Conservation (phyloP, 2,113 vertebrate species). For the Pao palembangensis region DNA sequence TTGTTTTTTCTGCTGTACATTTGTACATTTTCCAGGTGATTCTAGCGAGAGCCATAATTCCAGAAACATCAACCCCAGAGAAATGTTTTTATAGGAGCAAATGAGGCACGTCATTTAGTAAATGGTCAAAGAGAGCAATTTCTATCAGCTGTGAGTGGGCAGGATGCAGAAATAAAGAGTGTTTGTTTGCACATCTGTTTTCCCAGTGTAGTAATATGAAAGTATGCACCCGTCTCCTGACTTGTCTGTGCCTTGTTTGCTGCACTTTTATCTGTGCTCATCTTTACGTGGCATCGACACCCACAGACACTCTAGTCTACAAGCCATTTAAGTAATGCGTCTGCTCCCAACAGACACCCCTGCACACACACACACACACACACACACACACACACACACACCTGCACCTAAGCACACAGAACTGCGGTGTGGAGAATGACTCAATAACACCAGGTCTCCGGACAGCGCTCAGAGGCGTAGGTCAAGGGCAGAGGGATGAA, state of each 20-base stretch:
- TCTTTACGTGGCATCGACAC: conserved; percentile 20
- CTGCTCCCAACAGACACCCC: neutral
- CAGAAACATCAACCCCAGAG: neutral
- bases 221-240: neutral
- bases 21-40: conserved; percentile 2
- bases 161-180: neutral
- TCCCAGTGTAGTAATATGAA: neutral
- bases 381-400: conserved; percentile 8
- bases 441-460: conserved; percentile 19
- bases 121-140: conserved; percentile 11
- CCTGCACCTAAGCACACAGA: conserved; percentile 4
- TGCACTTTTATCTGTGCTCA: conserved; percentile 1
- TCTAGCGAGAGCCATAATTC: conserved; percentile 26
- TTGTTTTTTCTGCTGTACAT: too few relatives aligned
- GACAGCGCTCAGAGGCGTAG: conserved; percentile 10
- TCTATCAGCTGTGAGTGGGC: conserved; percentile 19
- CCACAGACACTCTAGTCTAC: conserved; percentile 6
- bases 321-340: conserved; percentile 10
- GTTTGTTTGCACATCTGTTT: neutral
- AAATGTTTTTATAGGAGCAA: conserved; percentile 7
- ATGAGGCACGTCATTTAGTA: neutral
- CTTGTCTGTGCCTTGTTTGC: neutral
- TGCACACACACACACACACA: conserved; percentile 5
- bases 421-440: conserved; percentile 3
- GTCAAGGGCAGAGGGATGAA: conserved; percentile 5